Evolutionary conservation across 2,797 vertebrate genomes (phyloP).

Genomic region (Carapus acus): DNA sequence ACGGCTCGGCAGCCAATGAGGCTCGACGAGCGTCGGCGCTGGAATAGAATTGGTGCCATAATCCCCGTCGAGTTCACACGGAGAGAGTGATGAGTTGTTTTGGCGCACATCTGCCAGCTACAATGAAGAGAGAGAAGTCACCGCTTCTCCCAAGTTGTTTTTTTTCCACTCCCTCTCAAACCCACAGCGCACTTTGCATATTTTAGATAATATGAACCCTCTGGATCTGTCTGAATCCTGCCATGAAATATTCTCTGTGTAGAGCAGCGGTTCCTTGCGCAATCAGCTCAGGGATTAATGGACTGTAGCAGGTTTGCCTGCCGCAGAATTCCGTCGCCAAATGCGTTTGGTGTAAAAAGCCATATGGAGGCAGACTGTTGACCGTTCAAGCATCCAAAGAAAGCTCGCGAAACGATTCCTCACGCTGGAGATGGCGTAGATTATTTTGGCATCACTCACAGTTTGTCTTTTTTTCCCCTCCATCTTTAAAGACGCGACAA

Average conservation of each 20-base stretch:
- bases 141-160: slow-evolving; percentile 29
- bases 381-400: slow-evolving; percentile 14
- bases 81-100: slow-evolving; percentile 56
- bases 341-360: slow-evolving; percentile 13
- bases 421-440: background rate
- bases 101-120: slow-evolving; percentile 44
- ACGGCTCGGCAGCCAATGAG: slow-evolving; percentile 41
- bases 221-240: slow-evolving; percentile 25
- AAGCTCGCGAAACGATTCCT: slow-evolving; percentile 12
- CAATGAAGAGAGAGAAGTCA: slow-evolving; percentile 28
- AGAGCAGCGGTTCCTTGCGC: slow-evolving; percentile 24
- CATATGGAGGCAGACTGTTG: slow-evolving; percentile 7
- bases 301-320: slow-evolving; percentile 20
- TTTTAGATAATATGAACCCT: slow-evolving; percentile 37
- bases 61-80: slow-evolving; percentile 46
- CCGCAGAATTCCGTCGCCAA: slow-evolving; percentile 1
- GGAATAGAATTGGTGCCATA: slow-evolving; percentile 44
- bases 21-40: slow-evolving; percentile 31
- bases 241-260: slow-evolving; percentile 41
- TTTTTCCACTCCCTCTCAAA: too few species aligned
- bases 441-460: slow-evolving; percentile 6
- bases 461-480: slow-evolving; percentile 7
- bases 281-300: slow-evolving; percentile 37
- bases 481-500: background rate
- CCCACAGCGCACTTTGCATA: slow-evolving; percentile 39